Evolutionary conservation across 1,140 invertebrate species (phyloP).

Genomic region (Phocides pigmalion): DNA sequence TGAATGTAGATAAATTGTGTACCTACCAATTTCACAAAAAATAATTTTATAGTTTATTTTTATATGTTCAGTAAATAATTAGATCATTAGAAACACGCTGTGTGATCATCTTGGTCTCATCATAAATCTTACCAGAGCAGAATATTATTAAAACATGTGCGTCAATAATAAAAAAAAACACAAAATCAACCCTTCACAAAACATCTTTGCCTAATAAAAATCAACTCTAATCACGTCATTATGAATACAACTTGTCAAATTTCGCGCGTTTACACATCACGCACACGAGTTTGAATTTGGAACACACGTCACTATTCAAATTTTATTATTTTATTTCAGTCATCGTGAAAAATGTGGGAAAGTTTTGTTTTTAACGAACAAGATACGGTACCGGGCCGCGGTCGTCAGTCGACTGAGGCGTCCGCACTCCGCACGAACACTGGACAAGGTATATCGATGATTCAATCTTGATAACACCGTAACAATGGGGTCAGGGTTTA

Average conservation of each 20-base stretch:
- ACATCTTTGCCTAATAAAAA: slow-evolving; percentile 20
- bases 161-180: slow-evolving; percentile 8
- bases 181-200: slow-evolving; percentile 17
- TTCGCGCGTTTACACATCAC: slow-evolving; percentile 14
- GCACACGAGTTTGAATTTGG: slow-evolving; percentile 16
- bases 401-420: slow-evolving; percentile 64
- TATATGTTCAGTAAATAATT: too few relatives aligned
- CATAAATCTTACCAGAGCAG: slow-evolving; percentile 27
- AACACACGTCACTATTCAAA: slow-evolving; percentile 19
- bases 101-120: slow-evolving; percentile 28
- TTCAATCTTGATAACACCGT: slow-evolving; percentile 70
- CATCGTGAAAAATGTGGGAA: slow-evolving; percentile 22
- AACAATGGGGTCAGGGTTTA: slow-evolving; percentile 68
- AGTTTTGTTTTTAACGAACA: slow-evolving; percentile 37
- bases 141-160: background rate
- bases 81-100: too few relatives aligned
- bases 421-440: slow-evolving; percentile 44
- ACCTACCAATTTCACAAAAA: too few relatives aligned
- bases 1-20: too few relatives aligned
- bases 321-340: slow-evolving; percentile 33
- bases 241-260: slow-evolving; percentile 24
- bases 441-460: slow-evolving; percentile 72
- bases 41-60: too few relatives aligned
- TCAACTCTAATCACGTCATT: slow-evolving; percentile 10
- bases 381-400: slow-evolving; percentile 57